Conservation (phyloP, 2,888 invertebrate species). For the Drosophila prostipennis region DNA sequence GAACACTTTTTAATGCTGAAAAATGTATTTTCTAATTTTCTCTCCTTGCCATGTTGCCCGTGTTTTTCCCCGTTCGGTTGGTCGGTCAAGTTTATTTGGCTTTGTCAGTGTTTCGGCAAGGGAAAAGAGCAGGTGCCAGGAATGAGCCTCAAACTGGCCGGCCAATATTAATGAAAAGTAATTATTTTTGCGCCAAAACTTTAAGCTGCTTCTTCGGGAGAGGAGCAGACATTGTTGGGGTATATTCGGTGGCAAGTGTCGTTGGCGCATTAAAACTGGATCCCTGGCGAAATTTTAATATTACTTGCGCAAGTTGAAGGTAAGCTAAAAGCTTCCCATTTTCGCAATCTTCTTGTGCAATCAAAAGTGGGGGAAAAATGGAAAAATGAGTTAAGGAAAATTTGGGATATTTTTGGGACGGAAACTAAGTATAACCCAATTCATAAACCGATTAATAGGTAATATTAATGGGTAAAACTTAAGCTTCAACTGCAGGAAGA, state of each 20-base stretch:
- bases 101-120: constrained; percentile 52
- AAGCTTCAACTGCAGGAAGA: too few relatives aligned
- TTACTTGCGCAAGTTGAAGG: constrained; percentile 44
- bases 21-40: constrained; percentile 77
- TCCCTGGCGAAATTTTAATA: constrained; percentile 71
- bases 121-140: constrained; percentile 58
- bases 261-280: constrained; percentile 66
- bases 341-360: constrained; percentile 60
- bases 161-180: constrained; percentile 66
- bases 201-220: constrained; percentile 4
- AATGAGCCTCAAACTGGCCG: constrained; percentile 44
- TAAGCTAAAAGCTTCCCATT: constrained; percentile 61
- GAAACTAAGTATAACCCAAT: too few relatives aligned
- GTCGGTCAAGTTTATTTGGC: constrained; percentile 62
- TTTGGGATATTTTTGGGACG: too few relatives aligned
- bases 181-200: constrained; percentile 54
- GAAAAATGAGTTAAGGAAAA: constrained; percentile 4
- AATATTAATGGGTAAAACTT: too few relatives aligned
- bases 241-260: constrained; percentile 56
- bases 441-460: too few relatives aligned
- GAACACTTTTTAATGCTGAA: constrained; percentile 77
- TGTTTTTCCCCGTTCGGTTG: not conserved
- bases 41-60: constrained; percentile 10
- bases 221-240: constrained; percentile 31
- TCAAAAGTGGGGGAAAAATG: not conserved